Evolutionary conservation across 2,113 vertebrate genomes (phyloP), one percentile per base, ranked within the genome.

Genomic region (Saccopteryx leptura): DNA sequence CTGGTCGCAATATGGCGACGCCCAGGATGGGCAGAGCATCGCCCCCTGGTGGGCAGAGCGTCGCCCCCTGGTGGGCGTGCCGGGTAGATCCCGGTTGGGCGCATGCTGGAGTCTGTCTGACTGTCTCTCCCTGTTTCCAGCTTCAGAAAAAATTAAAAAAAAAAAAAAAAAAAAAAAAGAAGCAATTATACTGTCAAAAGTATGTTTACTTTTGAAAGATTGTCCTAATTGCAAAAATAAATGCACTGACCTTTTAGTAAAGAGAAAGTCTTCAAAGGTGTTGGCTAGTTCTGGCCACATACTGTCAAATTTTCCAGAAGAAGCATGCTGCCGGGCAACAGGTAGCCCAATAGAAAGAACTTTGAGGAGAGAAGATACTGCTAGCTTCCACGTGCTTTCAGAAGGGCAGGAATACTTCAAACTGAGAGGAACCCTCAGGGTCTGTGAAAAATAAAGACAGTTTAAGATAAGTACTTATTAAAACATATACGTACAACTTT

Each of bases 281-380:
- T 98, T 99, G 15, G 99, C 99, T 97, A 99, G 97, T 97, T 99
- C 99, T 58, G 99, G 99, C 99, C 99, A 99, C 99, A 99, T 99
- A 89, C 98, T 99, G 97, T 99, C 99, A 95, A 99, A 99, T 98
- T 99, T 99, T 93, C 99, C 99, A 12, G 99, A 99, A 58, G 99
- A 99, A 78, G 99, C 99, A 83, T 99, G 99, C 97, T 99, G 99
- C 50, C 99, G 99, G 75, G 99, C 99, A 95, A 99, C 99, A 7
- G 99, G 99, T 18, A 99, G 98, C 31, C 99, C 99, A 4, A 99
- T 99, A 26, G 99, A 99, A 46, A 99, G 99, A 96, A 99, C 99
- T 98, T 99, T 99, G 72, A 99, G 99, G 87, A 99, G 99, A 66
- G 99, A 99, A 2, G 99, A 99, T 4, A 99, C 99, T 3, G 99